Evolutionary conservation across 2,113 vertebrate genomes (phyloP).

Genomic region (Seriola rivoliana): DNA sequence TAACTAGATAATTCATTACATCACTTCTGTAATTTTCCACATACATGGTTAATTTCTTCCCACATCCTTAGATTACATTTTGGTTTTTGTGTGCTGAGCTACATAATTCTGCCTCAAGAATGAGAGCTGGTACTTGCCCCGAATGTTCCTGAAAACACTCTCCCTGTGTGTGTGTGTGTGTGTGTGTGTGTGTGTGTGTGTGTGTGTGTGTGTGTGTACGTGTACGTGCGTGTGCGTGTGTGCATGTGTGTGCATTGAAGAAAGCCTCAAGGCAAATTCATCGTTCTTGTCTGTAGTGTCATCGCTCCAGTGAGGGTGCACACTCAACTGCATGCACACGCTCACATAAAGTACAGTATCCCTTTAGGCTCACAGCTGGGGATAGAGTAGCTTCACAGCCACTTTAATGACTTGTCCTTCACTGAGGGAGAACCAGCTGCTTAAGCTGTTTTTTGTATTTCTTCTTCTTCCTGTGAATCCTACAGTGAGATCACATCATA

Average conservation of each 20-base stretch:
- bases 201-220: neutral
- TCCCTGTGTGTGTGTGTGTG: neutral
- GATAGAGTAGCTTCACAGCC: slow-evolving; percentile 56
- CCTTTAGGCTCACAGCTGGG: slow-evolving; percentile 61
- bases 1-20: slow-evolving; percentile 47
- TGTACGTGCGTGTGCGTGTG: neutral
- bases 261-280: slow-evolving; percentile 47
- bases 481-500: neutral
- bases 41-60: slow-evolving; percentile 50
- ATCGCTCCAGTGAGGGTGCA: slow-evolving; percentile 6
- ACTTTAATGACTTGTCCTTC: slow-evolving; percentile 60
- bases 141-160: slow-evolving; percentile 33
- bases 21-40: slow-evolving; percentile 35
- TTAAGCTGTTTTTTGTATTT: slow-evolving; percentile 4
- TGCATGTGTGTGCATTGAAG: neutral
- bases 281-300: slow-evolving; percentile 51
- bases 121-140: slow-evolving; percentile 20
- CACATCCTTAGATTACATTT: slow-evolving; percentile 14
- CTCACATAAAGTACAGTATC: slow-evolving; percentile 7
- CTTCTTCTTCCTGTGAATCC: neutral
- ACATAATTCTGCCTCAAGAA: slow-evolving; percentile 14
- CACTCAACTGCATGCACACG: neutral
- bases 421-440: slow-evolving; percentile 30
- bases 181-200: slow-evolving; percentile 5
- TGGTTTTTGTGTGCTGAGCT: slow-evolving; percentile 7